Evolutionary conservation across 2,113 vertebrate genomes (phyloP), one percentile per base, ranked within the genome.

Genomic region (Physeter macrocephalus): DNA sequence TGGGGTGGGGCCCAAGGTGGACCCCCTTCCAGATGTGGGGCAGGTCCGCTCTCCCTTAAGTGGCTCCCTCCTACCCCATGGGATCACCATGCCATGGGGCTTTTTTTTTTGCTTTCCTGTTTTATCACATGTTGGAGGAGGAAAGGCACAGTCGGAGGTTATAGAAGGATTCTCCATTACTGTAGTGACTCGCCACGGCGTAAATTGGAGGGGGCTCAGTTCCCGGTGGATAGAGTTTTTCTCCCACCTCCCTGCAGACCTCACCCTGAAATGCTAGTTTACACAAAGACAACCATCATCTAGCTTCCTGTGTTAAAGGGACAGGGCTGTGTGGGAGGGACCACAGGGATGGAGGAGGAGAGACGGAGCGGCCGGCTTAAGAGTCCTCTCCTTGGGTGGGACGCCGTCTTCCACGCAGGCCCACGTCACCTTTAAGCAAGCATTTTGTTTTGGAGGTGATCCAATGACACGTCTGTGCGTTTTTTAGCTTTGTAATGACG

Each of bases 131-230:
- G 71, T 62, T 5, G 8, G 36, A 49, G 39, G 64, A 90, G 43
- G 57, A 21, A 62, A 89, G 82, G 66, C 82, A 95, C 80, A 17
- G 2, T 36, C 18, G 3, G 87, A 59, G 75, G 41, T 12, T 20
- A 15, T 1, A 36, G 8, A 8, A 34, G 12, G 13, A n/a, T 41
- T 54, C 85, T 29, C 67, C 4, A 1, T 31, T 10, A 46, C 20
- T 2, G 14, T 1, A 27, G 25, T 3, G 29, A 88, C n/a, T 13
- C 23, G 4, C 23, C 57, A 2, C 0, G 0, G 59, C 18, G 17
- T 34, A 23, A 12, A 3, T 2, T 3, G 1, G 59, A 61, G 49
- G 25, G 17, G 71, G 25, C 23, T 36, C 1, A 27, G 5, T 27
- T 34, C 27, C 61, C 43, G 5, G 9, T 1, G 3, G 25, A 46